These are phyloP conservation scores for Mesitornis unicolor DNA, from an alignment of 2,113 vertebrate genomes.

Conservation along the genomic window DNA sequence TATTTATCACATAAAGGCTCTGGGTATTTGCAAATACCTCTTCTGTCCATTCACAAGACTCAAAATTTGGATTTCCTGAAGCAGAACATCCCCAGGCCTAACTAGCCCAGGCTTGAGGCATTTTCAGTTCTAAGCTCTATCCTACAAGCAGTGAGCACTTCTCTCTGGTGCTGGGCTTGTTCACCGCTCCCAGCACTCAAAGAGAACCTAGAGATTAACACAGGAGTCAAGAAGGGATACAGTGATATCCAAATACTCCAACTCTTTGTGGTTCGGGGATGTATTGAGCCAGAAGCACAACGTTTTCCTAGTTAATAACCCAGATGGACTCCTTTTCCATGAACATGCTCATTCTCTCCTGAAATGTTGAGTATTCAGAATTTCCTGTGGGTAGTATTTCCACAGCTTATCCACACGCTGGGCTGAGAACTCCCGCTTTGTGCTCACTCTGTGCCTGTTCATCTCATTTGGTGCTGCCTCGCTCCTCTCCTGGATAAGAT, in stretches of 20 bases:
- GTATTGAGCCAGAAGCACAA: background rate
- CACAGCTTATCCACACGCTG: background rate
- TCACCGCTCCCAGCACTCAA: background rate
- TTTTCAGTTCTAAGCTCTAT: background rate
- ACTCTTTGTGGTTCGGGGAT: background rate
- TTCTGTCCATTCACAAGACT: background rate
- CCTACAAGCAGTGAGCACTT: background rate
- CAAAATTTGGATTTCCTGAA: background rate
- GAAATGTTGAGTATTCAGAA: background rate
- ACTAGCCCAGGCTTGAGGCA: background rate
- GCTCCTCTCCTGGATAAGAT: background rate
- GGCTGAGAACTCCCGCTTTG: background rate
- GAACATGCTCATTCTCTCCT: background rate
- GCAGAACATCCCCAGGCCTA: background rate
- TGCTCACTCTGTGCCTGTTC: background rate
- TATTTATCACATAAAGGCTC: constrained; percentile 49
- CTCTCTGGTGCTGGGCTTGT: background rate
- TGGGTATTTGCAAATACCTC: constrained; percentile 2
- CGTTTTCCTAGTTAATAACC: background rate
- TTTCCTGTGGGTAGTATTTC: background rate
- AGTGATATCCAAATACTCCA: background rate
- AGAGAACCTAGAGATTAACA: background rate
- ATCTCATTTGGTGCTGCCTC: background rate
- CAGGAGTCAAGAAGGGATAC: background rate
- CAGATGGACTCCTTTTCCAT: background rate